phyloP scores from a whole-genome alignment of 2,797 vertebrate genomes.

The Cossypha caffra region DNA sequence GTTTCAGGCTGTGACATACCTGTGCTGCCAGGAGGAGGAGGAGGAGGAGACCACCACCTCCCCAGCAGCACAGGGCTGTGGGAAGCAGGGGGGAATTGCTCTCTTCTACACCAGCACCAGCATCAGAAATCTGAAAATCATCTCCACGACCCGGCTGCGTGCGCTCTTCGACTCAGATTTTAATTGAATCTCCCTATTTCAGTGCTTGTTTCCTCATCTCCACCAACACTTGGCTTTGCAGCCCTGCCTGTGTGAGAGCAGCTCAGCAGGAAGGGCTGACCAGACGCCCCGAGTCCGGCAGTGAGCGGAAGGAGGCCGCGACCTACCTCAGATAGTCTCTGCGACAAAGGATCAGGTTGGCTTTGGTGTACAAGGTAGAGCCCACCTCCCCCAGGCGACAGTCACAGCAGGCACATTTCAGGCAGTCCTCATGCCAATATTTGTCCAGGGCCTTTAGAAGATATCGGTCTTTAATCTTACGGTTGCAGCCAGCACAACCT shows the following conservation, averaged over 20 bases:
- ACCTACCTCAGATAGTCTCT: slow-evolving; percentile 97
- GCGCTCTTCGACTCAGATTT: not conserved
- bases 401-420: slow-evolving; percentile 98
- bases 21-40: fast-evolving
- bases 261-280: not conserved
- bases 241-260: not conserved
- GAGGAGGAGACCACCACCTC: not conserved
- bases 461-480: slow-evolving; percentile 99
- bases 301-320: not conserved
- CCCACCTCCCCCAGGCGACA: slow-evolving; percentile 96
- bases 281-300: not conserved
- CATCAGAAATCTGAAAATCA: not conserved
- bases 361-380: slow-evolving; percentile 98
- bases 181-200: not conserved
- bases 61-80: fast-evolving
- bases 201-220: not conserved
- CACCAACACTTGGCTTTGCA: fast-evolving
- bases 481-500: slow-evolving; percentile 99
- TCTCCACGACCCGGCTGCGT: fast-evolving
- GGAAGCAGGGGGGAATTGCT: fast-evolving
- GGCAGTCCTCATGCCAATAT: slow-evolving; percentile 98
- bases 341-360: slow-evolving; percentile 97
- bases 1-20: fast-evolving
- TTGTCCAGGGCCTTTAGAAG: slow-evolving; percentile 98
- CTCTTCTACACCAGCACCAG: not conserved